Conservation (phyloP, 2,888 invertebrate genomes). For the Adelphocoris suturalis region DNA sequence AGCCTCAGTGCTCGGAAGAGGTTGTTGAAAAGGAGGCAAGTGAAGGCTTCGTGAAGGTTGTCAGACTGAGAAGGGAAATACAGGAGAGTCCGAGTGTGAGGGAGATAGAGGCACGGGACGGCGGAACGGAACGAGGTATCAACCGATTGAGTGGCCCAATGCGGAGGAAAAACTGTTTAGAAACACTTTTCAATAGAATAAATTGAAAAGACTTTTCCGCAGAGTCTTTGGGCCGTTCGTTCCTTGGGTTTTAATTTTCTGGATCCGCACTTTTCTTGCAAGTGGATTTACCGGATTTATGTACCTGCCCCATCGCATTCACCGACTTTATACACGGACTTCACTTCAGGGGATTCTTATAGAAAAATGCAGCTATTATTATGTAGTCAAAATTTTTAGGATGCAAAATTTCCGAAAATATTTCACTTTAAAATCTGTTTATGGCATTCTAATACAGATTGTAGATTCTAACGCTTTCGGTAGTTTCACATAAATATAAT, state of each 20-base stretch:
- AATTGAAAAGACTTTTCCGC: neutral
- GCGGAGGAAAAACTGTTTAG: slow-evolving; percentile 2
- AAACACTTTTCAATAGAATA: slow-evolving; percentile 29
- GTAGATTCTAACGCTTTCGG: no score
- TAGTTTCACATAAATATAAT: no score
- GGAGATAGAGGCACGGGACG: neutral
- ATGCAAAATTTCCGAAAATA: no score
- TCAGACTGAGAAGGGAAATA: neutral
- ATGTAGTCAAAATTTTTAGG: no score
- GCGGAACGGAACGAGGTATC: neutral
- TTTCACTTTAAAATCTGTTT: no score
- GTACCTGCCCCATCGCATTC: no score
- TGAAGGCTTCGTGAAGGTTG: neutral
- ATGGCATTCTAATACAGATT: no score
- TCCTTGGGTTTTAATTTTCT: neutral
- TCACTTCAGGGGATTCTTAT: no score
- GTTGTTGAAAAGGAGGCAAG: neutral
- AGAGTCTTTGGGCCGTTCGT: neutral
- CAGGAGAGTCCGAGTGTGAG: neutral
- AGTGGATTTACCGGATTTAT: no score
- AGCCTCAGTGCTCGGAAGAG: neutral
- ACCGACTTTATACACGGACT: no score
- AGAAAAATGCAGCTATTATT: no score
- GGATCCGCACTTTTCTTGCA: neutral
- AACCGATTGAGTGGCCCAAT: slow-evolving; percentile 11